Evolutionary conservation across 2,113 vertebrate species (phyloP).

Genomic region (Pandion haliaetus): DNA sequence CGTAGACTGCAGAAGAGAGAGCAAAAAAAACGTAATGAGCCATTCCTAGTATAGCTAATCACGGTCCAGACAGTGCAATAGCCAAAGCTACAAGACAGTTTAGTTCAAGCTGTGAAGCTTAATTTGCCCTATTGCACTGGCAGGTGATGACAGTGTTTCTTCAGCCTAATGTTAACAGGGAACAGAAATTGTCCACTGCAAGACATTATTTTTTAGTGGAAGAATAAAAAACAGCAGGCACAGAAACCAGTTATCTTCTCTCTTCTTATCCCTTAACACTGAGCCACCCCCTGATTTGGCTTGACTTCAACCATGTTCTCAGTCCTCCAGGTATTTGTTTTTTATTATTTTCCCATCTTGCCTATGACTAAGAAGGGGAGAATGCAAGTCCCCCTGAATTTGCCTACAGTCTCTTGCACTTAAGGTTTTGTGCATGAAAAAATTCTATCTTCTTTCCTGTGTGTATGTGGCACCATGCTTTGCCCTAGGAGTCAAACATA

Average conservation of each 20-base stretch:
- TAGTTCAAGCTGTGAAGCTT: neutral
- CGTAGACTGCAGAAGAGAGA: neutral
- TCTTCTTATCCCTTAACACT: neutral
- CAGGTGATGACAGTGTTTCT: constrained; percentile 7
- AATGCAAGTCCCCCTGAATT: neutral
- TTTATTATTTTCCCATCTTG: neutral
- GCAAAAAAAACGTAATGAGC: neutral
- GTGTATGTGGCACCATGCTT: neutral
- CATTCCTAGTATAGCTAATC: neutral
- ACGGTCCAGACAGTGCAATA: neutral
- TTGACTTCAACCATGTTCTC: neutral
- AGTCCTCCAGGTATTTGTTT: neutral
- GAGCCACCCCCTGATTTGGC: neutral
- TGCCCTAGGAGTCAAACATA: neutral
- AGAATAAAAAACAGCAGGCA: neutral
- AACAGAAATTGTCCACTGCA: neutral
- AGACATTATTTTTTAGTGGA: neutral
- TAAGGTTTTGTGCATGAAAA: neutral
- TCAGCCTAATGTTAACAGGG: neutral
- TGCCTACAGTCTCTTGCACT: neutral
- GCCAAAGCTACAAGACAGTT: neutral
- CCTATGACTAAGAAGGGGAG: neutral
- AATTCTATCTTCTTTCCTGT: neutral
- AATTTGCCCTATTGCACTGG: neutral
- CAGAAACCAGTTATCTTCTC: neutral